Conservation (phyloP, 2,888 invertebrate species). For the Xestobium rufovillosum region DNA sequence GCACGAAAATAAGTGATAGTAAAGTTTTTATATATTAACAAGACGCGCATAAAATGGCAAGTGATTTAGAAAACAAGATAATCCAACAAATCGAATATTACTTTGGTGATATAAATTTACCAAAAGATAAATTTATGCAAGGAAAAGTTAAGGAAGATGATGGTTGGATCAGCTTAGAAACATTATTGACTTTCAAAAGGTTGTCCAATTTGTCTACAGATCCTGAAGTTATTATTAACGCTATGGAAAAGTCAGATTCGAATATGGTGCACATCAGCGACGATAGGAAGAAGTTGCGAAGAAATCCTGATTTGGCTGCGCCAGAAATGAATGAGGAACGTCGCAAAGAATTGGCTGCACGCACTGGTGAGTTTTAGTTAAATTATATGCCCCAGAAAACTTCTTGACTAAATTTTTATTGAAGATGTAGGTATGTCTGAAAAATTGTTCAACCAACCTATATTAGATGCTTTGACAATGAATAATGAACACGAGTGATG, state of each 20-base stretch:
- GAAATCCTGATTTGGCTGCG: conserved; percentile 64
- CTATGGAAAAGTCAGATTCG: conserved; percentile 65
- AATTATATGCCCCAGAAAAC: no score
- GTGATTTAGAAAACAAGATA: conserved; percentile 51
- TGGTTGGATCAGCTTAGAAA: conserved; percentile 83
- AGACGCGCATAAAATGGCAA: conserved; percentile 35
- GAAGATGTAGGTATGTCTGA: no score
- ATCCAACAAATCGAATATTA: conserved; percentile 63
- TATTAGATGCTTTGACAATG: no score
- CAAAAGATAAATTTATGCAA: conserved; percentile 86
- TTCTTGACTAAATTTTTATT: no score
- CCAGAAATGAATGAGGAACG: conserved; percentile 83
- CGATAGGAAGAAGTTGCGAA: conserved; percentile 56
- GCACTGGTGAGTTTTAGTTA: conserved; percentile 55
- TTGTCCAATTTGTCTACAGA: conserved; percentile 66
- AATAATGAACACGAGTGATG: no score
- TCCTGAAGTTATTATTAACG: conserved; percentile 59
- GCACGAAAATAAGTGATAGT: no score
- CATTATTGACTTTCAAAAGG: conserved; percentile 83
- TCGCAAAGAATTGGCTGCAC: conserved; percentile 64
- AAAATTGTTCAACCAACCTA: no score
- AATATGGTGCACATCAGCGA: conserved; percentile 64
- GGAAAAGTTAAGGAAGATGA: conserved; percentile 78
- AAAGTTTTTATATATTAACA: no score
- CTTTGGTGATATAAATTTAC: conserved; percentile 84